Base-by-base conservation (phyloP, 2,113 vertebrate species). In the Scomber japonicus region DNA sequence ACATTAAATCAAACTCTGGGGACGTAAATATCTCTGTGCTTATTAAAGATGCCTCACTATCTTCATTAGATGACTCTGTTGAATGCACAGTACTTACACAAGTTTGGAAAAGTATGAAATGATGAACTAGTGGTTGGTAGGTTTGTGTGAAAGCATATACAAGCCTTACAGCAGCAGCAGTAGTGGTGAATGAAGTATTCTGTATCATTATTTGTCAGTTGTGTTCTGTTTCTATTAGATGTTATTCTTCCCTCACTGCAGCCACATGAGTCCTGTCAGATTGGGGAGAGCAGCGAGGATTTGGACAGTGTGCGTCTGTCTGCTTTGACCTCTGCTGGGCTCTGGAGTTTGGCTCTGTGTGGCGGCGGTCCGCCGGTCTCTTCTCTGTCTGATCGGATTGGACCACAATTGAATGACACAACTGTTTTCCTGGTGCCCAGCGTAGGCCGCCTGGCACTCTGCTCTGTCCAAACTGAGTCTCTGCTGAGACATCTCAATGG, bases 361-460 rank as follows among this genome's bases (percentile, higher is more conserved):
- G 60, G 65, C 6, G 24, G 4, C 66, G 53, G 60, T 72, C 69
- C 45, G 35, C 48, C 27, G 51, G 45, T 61, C 73, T 78, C 68
- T 68, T 78, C 50, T 61, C 71, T 56, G 82, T 89, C 76, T 80
- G 79, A 91, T 86, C 61, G 17, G 84, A 88, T 89, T 81, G 83
- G 80, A 65, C 30, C 13, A 0, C 59, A 40, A 12, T 46, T 69
- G 83, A 84, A 72, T 78, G 78, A 80, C 87, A 75, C 82, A 31
- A 66, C 75, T 61, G 72, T 71, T 71, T 50, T 50, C 5, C 70
- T 24, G 10, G 30, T 44, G 78, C 80, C 75, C 66, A 69, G 66
- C n/a, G 44, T 71, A 81, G 71, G 53, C 82, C 17, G 53, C 73
- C 67, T 61, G 90, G 76, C 75, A 81, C 91, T 77, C 70, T 72